Conservation (phyloP, 2,113 vertebrate genomes). For the Tor tambroides region DNA sequence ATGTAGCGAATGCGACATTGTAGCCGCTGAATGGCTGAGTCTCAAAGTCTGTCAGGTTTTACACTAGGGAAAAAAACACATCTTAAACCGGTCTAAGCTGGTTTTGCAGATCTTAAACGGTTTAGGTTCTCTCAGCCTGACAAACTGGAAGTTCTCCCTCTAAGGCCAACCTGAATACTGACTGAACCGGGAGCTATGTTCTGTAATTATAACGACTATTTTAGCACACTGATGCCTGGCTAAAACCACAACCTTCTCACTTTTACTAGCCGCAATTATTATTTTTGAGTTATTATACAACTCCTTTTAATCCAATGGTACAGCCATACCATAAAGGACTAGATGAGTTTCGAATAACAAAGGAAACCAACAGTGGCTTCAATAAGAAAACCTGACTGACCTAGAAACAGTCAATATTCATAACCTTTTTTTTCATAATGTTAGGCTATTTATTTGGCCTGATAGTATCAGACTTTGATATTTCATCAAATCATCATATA, state of each 20-base stretch:
- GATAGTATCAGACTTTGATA: neutral
- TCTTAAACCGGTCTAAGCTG: neutral
- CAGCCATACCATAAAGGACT: neutral
- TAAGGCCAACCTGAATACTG: no score
- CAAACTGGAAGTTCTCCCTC: no score
- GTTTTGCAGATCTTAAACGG: slow-evolving; percentile 16
- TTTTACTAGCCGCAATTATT: no score
- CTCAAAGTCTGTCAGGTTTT: neutral
- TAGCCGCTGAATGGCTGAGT: neutral
- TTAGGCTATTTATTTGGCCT: neutral
- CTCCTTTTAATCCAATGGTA: no score
- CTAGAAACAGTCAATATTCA: neutral
- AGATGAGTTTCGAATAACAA: neutral
- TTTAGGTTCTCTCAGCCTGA: neutral
- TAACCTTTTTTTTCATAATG: neutral
- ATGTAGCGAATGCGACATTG: neutral
- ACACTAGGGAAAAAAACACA: neutral
- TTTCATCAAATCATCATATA: neutral
- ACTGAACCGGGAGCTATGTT: neutral
- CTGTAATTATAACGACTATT: neutral
- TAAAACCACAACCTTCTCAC: neutral
- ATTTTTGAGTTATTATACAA: no score
- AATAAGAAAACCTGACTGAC: neutral
- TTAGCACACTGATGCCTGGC: neutral
- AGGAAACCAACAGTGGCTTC: neutral